phyloP scores from a whole-genome alignment of 1,140 invertebrate species.

The Stratiolaelaps scimitus region DNA sequence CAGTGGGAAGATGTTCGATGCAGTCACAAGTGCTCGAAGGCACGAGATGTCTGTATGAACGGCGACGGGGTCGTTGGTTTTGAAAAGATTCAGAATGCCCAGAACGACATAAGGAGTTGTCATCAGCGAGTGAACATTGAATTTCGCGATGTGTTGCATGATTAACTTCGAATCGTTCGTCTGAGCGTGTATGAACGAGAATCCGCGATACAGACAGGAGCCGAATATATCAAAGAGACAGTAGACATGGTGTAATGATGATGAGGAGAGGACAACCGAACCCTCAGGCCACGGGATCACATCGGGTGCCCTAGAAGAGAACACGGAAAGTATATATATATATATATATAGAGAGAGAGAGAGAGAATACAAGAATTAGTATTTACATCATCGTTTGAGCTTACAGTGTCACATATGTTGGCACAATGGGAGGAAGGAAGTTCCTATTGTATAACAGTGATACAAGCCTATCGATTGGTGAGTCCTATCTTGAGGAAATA shows the following conservation, averaged over 20 bases:
- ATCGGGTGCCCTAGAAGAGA: not conserved
- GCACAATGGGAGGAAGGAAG: too few species aligned
- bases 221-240: slow-evolving; percentile 8
- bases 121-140: not conserved
- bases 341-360: too few species aligned
- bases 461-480: too few species aligned
- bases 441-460: too few species aligned
- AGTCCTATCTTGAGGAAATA: too few species aligned
- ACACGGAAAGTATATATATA: too few species aligned
- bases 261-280: not conserved
- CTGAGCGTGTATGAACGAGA: not conserved
- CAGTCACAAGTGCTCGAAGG: not conserved
- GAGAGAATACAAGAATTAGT: too few species aligned
- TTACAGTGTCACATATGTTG: too few species aligned
- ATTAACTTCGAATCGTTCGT: not conserved
- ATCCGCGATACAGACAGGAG: not conserved
- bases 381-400: too few species aligned
- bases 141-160: not conserved
- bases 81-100: slow-evolving; percentile 14
- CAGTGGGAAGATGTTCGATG: not conserved
- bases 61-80: not conserved
- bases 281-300: not conserved
- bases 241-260: slow-evolving; percentile 13
- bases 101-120: slow-evolving; percentile 14
- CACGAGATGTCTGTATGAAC: not conserved